A percentile compares a stretch with the other conserved stretches of the same genome.
These are phyloP conservation scores for Pyrrhura leucotis DNA, from an alignment of 2,797 vertebrate species.

Conservation along the genomic window DNA sequence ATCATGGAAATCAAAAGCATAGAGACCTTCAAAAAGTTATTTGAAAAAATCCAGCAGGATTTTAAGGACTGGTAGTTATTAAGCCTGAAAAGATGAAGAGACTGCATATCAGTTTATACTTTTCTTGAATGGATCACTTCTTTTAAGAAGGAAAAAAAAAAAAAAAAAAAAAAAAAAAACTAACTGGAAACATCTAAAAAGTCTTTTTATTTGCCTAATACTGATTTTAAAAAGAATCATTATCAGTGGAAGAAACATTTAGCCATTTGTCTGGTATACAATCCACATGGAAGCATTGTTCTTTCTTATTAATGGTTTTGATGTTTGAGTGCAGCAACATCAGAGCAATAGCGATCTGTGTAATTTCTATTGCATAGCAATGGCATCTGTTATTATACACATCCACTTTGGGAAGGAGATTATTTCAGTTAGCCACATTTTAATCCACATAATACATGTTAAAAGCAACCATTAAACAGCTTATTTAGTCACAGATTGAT, in stretches of 20 bases:
- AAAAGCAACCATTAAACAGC: constrained; percentile 20
- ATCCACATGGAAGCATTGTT: neutral
- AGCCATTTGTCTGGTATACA: neutral
- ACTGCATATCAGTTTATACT: neutral
- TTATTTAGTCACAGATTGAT: constrained; percentile 28
- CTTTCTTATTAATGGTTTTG: neutral
- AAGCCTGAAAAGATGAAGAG: neutral
- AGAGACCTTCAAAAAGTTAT: neutral
- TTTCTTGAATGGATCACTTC: neutral
- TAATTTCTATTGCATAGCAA: neutral
- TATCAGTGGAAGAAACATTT: neutral
- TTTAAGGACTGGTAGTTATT: neutral
- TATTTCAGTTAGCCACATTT: constrained; percentile 38
- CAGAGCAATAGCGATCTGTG: neutral
- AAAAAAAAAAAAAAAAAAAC: too few species aligned
- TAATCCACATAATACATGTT: constrained; percentile 40
- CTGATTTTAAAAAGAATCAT: neutral
- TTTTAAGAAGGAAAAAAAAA: neutral
- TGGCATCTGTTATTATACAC: constrained; percentile 10
- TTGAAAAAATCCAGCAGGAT: neutral
- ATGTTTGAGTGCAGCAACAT: neutral
- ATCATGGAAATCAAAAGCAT: neutral
- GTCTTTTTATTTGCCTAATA: neutral
- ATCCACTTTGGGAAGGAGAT: constrained; percentile 11
- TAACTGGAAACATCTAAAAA: neutral